Evolutionary conservation across 2,797 vertebrate species (phyloP).

Genomic region (Prunella strophiata): DNA sequence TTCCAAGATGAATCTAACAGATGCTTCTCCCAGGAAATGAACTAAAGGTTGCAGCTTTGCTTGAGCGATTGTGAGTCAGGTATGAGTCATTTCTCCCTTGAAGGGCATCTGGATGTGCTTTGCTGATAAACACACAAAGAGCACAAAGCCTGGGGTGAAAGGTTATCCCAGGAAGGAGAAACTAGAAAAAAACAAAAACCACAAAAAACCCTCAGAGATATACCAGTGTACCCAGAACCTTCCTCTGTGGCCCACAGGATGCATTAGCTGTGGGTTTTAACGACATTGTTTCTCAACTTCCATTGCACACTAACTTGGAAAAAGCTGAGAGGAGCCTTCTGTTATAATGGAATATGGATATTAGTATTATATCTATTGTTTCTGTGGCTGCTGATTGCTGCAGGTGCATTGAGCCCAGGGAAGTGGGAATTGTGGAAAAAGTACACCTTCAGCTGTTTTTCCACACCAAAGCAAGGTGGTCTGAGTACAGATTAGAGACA

Average conservation of each 20-base stretch:
- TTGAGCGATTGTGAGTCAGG: slow-evolving; percentile 80
- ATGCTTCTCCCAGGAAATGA: slow-evolving; percentile 72
- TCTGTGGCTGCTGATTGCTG: not conserved
- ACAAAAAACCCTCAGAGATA: not conserved
- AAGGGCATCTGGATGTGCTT: slow-evolving; percentile 64
- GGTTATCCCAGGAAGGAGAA: slow-evolving; percentile 53
- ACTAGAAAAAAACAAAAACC: not conserved
- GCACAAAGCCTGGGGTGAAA: slow-evolving; percentile 66
- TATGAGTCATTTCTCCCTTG: slow-evolving; percentile 75
- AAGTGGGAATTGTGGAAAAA: not conserved
- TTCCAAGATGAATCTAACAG: slow-evolving; percentile 61
- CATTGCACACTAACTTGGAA: not conserved
- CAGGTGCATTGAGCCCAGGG: not conserved
- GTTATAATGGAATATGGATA: not conserved
- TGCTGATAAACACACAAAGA: slow-evolving; percentile 64
- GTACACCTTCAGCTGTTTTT: not conserved
- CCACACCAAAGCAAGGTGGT: not conserved
- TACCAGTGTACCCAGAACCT: not conserved
- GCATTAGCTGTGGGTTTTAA: not conserved
- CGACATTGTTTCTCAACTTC: not conserved
- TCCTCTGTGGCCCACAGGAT: not conserved
- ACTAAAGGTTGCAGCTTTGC: slow-evolving; percentile 67
- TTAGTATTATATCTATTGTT: not conserved
- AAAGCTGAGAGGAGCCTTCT: not conserved
- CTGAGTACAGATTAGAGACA: not conserved